Evolutionary conservation across 2,113 vertebrate genomes (phyloP).

Genomic region (Poeciliopsis retropinna): DNA sequence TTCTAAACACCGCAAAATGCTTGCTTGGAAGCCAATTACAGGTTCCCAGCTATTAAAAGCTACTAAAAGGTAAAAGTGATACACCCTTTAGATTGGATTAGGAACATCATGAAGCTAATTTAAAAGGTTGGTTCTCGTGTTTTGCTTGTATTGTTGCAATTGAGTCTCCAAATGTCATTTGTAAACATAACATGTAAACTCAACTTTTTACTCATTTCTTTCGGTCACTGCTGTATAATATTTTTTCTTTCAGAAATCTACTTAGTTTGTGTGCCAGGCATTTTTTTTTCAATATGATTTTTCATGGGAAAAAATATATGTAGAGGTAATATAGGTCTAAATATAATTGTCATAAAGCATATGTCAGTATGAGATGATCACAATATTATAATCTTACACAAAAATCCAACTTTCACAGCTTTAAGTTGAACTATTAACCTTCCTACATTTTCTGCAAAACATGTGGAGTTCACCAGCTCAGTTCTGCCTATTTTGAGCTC

Average conservation of each 20-base stretch:
- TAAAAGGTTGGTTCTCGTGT: slow-evolving; percentile 10
- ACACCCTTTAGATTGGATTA: slow-evolving; percentile 18
- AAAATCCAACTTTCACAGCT: too few species aligned
- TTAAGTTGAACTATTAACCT: too few species aligned
- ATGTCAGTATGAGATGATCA: not conserved
- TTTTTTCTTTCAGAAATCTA: not conserved
- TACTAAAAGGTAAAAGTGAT: slow-evolving; percentile 24
- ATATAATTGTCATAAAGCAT: not conserved
- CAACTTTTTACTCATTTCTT: too few species aligned
- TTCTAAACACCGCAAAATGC: slow-evolving; percentile 34
- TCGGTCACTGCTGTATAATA: too few species aligned
- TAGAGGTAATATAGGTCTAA: not conserved
- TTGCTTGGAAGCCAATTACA: slow-evolving; percentile 39
- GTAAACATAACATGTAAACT: not conserved
- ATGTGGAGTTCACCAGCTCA: too few species aligned
- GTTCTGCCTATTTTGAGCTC: too few species aligned
- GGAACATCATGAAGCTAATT: not conserved
- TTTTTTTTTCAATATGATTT: not conserved
- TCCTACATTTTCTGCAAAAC: too few species aligned
- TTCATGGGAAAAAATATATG: not conserved
- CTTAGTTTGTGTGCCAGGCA: not conserved
- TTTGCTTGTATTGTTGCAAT: not conserved
- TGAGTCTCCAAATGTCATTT: not conserved
- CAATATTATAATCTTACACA: not conserved
- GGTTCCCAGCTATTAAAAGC: slow-evolving; percentile 29